phyloP scores from a whole-genome alignment of 2,797 vertebrate species.

The Lemur catta region DNA sequence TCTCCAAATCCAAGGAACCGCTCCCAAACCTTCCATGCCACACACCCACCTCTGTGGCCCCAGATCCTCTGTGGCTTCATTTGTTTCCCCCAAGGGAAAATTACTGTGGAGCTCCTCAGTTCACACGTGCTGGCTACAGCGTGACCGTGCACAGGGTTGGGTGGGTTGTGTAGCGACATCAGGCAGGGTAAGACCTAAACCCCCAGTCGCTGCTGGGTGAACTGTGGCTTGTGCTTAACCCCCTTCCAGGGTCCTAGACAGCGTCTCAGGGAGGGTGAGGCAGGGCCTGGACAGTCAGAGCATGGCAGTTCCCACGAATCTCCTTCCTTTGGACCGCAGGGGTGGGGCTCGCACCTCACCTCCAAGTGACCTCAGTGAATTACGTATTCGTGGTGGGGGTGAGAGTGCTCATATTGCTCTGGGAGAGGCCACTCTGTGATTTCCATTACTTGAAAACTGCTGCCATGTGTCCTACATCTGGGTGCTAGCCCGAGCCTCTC shows the following conservation, averaged over 20 bases:
- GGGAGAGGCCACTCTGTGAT: not conserved
- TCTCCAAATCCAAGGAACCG: not conserved
- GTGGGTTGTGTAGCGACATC: fast-evolving
- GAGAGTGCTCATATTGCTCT: not conserved
- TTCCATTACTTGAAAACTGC: not conserved
- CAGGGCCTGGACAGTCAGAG: not conserved
- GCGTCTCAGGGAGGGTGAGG: not conserved
- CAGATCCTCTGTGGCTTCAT: not conserved
- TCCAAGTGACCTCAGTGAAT: not conserved
- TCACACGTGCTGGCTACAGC: not conserved
- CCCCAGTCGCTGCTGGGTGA: not conserved
- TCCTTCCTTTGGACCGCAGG: not conserved
- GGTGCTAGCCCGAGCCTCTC: no score
- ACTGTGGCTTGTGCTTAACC: not conserved
- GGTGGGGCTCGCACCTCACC: not conserved
- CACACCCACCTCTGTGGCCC: not conserved
- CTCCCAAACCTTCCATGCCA: not conserved
- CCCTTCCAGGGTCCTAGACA: not conserved
- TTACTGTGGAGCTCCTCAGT: not conserved
- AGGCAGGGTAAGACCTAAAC: not conserved
- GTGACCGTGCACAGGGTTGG: not conserved
- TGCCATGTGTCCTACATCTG: no score
- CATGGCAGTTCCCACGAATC: no score
- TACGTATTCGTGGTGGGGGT: not conserved
- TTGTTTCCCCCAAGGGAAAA: not conserved